Percentiles rank a stretch among this genome's conserved stretches.
Conservation (phyloP, 2,797 vertebrate genomes). For the Chiropotes sagulatus region DNA sequence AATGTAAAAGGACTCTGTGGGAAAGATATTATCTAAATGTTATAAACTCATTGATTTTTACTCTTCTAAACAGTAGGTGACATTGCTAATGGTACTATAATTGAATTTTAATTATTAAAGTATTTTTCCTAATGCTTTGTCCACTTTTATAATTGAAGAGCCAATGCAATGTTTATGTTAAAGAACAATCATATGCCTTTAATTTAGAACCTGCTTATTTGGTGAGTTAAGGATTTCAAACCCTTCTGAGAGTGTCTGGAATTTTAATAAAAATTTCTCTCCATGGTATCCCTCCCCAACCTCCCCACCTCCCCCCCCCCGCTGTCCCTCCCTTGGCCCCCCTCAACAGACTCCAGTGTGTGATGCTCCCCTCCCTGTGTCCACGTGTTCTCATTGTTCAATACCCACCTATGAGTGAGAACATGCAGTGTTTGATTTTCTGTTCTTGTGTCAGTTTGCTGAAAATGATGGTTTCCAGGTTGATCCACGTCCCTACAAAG, state of each 20-base stretch:
- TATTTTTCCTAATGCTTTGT: not conserved
- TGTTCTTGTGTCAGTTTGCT: no score
- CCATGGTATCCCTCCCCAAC: no score
- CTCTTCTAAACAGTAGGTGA: not conserved
- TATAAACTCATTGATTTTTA: not conserved
- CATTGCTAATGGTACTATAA: not conserved
- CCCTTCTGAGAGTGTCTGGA: not conserved
- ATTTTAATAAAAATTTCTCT: not conserved
- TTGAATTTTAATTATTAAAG: constrained; percentile 15
- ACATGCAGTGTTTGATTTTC: no score
- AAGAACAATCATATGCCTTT: not conserved
- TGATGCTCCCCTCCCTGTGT: no score
- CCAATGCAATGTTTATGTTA: constrained; percentile 4
- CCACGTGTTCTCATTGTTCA: no score
- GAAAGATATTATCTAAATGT: not conserved
- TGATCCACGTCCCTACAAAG: no score
- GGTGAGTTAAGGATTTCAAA: not conserved
- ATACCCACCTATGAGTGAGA: no score
- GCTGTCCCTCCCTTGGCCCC: no score
- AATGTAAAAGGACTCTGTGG: constrained; percentile 2
- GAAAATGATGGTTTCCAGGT: no score
- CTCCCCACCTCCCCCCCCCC: no score
- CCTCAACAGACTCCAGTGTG: no score
- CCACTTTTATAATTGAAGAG: not conserved
- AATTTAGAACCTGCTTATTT: not conserved